phyloP scores from a whole-genome alignment of 2,888 invertebrate species.

The Eueremaeus valkanovi region DNA sequence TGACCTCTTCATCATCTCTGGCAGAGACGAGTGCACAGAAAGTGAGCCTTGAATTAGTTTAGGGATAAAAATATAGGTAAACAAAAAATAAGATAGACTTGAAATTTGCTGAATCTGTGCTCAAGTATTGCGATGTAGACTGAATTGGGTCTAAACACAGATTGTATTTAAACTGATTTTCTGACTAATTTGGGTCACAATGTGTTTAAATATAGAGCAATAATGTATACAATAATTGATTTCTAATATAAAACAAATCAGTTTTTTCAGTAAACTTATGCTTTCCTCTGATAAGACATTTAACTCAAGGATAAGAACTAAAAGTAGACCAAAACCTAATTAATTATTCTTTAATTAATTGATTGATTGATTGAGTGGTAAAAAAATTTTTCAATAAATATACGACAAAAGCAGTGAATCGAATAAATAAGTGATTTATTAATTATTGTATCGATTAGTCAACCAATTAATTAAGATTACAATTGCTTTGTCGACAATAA shows the following conservation, averaged over 20 bases:
- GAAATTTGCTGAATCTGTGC: neutral
- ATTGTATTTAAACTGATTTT: too few species aligned
- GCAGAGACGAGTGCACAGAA: neutral
- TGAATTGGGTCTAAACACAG: neutral
- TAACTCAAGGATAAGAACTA: neutral
- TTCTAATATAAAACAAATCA: neutral
- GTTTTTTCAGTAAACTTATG: neutral
- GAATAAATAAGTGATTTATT: neutral
- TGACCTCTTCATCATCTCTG: too few species aligned
- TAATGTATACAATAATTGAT: neutral
- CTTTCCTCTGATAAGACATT: neutral
- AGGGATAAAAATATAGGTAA: neutral
- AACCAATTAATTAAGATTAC: too few species aligned
- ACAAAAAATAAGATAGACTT: neutral
- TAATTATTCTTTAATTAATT: too few species aligned
- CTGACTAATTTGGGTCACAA: conserved; percentile 1
- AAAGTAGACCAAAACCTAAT: too few species aligned
- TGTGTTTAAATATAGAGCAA: neutral
- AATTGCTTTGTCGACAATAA: too few species aligned
- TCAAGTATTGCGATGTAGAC: neutral
- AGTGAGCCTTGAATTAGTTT: neutral
- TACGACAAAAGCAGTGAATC: neutral
- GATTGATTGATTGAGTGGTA: too few species aligned
- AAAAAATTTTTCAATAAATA: too few species aligned
- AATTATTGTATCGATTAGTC: neutral